Base-by-base conservation (phyloP, 2,888 invertebrate species). In the Uropetala carovei region DNA sequence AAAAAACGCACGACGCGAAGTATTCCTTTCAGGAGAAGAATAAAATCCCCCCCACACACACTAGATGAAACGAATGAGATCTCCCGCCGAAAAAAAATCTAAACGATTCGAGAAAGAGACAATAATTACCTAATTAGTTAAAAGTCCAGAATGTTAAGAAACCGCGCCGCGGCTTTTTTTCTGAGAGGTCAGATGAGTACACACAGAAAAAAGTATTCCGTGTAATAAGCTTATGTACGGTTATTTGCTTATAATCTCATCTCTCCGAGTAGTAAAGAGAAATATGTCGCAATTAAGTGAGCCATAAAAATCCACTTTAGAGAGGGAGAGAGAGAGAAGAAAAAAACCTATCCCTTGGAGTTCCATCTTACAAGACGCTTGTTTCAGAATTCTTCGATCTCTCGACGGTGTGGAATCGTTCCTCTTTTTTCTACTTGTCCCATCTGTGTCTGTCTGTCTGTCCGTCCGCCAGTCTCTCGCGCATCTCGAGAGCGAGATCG, bases 241-340 rank as follows among this genome's bases (percentile, higher is more conserved):
- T 68, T 68, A 68, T 68, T 18, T 68, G 68, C 68, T 68, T 68
- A 68, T 68, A 68, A 68, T 68, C 68, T 68, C 68, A 68, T 68
- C 68, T n/a, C 68, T 7, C 68, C 16, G 64, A n/a, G 7, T n/a
- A 22, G 43, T 43, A 43, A 5, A 43, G 68, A 68, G 68, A 68
- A 68, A 68, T n/a, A 9, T 22, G 68, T 68, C 8, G 68, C n/a
- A 68, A 68, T 68, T 68, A 68, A 68, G 68, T 10, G n/a, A 22
- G 68, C 68, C 68, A 68, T 68, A 68, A 68, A 68, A 68, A 68
- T 68, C 68, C 43, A 43, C 43, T 43, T 43, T 43, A 43, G 43
- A 43, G 43, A 43, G 13, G 18, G 68, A n/a, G n/a, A n/a, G n/a
- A n/a, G 22, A n/a, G 68, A 22, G 68, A 68, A 68, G 68, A 68